These are phyloP conservation scores for Tokudaia tokunoshimensis DNA, from an alignment of 2,797 vertebrate species.

Conservation along the genomic window DNA sequence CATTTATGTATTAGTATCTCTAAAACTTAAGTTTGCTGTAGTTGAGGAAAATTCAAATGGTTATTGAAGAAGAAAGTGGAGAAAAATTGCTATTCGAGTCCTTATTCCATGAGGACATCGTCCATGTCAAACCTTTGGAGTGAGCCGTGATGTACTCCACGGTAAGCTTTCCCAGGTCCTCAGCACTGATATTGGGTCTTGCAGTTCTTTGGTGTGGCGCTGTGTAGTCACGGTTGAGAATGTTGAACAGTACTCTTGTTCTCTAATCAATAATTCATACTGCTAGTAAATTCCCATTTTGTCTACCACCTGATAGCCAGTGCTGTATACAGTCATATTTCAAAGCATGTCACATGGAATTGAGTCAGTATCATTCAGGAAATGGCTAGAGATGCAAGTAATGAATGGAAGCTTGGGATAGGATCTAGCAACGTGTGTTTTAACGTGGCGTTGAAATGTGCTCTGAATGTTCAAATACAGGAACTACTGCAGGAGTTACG, in stretches of 20 bases:
- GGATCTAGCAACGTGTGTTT: not conserved
- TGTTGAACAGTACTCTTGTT: not conserved
- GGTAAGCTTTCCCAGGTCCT: not conserved
- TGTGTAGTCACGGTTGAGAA: not conserved
- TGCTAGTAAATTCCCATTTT: not conserved
- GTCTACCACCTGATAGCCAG: not conserved
- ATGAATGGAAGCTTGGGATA: slow-evolving; percentile 3
- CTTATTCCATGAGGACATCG: slow-evolving; percentile 26
- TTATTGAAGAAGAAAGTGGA: slow-evolving; percentile 41
- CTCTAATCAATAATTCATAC: not conserved
- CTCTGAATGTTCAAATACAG: not conserved
- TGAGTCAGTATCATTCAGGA: not conserved
- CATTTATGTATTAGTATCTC: slow-evolving; percentile 62
- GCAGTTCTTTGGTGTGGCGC: not conserved
- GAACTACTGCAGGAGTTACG: not conserved
- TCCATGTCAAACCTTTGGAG: not conserved
- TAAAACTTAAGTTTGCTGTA: slow-evolving; percentile 59
- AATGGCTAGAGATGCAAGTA: not conserved
- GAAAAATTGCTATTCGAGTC: slow-evolving; percentile 17
- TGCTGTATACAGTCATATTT: not conserved
- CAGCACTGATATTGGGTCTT: not conserved
- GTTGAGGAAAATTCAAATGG: slow-evolving; percentile 61
- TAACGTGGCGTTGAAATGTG: not conserved
- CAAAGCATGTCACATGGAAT: not conserved
- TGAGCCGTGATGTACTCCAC: not conserved